A percentile compares a stretch with the other conserved stretches of the same genome.
Evolutionary conservation across 1,140 invertebrate species (phyloP).

Genomic region (Lordiphosa clarofinis): DNA sequence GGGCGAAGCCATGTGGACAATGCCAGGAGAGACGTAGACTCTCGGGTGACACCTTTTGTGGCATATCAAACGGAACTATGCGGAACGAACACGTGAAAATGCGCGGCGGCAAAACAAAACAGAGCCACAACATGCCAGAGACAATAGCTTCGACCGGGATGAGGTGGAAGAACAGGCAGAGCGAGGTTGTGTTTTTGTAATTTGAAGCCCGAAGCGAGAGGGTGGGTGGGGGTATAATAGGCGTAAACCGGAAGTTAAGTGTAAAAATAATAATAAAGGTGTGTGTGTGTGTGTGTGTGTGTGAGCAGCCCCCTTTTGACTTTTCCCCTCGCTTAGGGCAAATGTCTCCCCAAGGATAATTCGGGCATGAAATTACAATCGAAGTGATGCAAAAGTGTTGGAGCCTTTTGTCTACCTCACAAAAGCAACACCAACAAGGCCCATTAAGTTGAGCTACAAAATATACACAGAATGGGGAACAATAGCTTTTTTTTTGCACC

Average conservation of each 20-base stretch:
- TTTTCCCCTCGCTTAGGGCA: slow-evolving; percentile 61
- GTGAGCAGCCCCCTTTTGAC: slow-evolving; percentile 57
- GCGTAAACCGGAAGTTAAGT: slow-evolving; percentile 78
- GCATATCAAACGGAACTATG: slow-evolving; percentile 76
- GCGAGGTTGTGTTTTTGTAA: background rate
- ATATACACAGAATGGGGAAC: slow-evolving; percentile 22
- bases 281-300: slow-evolving; percentile 30
- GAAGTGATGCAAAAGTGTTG: slow-evolving; percentile 66
- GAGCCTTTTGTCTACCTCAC: slow-evolving; percentile 54
- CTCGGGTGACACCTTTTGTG: slow-evolving; percentile 63
- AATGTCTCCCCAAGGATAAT: slow-evolving; percentile 74
- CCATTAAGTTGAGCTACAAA: slow-evolving; percentile 49
- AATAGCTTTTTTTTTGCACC: slow-evolving; percentile 16
- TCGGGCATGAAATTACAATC: slow-evolving; percentile 75
- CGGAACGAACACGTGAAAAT: slow-evolving; percentile 75
- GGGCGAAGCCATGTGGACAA: slow-evolving; percentile 8
- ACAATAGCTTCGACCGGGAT: slow-evolving; percentile 71
- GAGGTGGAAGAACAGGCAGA: slow-evolving; percentile 17
- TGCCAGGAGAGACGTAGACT: background rate
- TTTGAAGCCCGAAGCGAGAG: background rate
- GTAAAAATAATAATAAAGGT: slow-evolving; percentile 78
- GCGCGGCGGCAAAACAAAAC: slow-evolving; percentile 32
- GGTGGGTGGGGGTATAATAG: slow-evolving; percentile 52
- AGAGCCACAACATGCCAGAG: slow-evolving; percentile 63
- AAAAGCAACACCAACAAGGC: slow-evolving; percentile 31